Evolutionary conservation across 2,888 invertebrate species (phyloP).

Genomic region (Brenthis ino): DNA sequence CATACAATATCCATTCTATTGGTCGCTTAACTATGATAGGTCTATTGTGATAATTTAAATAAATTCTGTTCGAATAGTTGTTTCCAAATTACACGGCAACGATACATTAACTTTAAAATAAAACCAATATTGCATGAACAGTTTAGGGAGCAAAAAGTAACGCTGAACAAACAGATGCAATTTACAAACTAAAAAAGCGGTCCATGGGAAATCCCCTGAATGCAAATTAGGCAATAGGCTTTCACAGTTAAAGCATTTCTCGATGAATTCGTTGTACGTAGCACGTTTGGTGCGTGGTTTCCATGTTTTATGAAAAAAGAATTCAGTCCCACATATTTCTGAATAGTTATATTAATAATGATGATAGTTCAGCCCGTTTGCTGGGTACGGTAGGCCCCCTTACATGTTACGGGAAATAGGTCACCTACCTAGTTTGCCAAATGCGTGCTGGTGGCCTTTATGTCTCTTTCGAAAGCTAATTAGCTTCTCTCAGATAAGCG

Average conservation of each 20-base stretch:
- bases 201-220: constrained; percentile 32
- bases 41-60: background rate
- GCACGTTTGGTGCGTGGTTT: constrained; percentile 18
- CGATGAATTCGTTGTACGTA: constrained; percentile 29
- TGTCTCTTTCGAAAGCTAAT: no score
- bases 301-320: constrained; percentile 21
- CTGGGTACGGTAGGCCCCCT: no score
- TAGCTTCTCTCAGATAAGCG: no score
- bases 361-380: no score
- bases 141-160: constrained; percentile 24
- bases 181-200: constrained; percentile 33
- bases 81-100: background rate
- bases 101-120: constrained; percentile 8
- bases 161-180: constrained; percentile 33
- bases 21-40: background rate
- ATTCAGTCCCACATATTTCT: background rate
- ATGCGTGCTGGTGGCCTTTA: no score
- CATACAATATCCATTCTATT: no score
- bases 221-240: constrained; percentile 38
- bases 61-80: background rate
- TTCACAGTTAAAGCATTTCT: constrained; percentile 34
- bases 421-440: no score
- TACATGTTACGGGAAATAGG: no score
- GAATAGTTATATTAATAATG: no score
- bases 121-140: constrained; percentile 1